phyloP scores from a whole-genome alignment of 2,113 vertebrate genomes.

The Asarcornis scutulata region DNA sequence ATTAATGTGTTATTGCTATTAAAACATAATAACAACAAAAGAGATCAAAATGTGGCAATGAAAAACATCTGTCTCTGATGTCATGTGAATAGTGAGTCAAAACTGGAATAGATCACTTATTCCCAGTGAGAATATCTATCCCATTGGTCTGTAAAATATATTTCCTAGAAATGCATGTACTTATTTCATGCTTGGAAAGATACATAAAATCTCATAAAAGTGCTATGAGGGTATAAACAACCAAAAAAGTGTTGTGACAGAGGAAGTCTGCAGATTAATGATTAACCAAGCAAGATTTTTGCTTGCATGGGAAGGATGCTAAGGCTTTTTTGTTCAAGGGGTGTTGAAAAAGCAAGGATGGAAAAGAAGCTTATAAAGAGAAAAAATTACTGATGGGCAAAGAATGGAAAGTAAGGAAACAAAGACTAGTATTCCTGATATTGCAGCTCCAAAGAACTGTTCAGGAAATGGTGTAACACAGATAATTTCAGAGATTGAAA shows the following conservation, averaged over 20 bases:
- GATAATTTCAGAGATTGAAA: not conserved
- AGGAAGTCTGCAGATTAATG: conserved; percentile 51
- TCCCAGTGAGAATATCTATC: not conserved
- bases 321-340: not conserved
- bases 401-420: not conserved
- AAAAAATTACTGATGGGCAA: conserved; percentile 1
- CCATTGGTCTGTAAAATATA: conserved; percentile 29
- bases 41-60: not conserved
- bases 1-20: not conserved
- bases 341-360: not conserved
- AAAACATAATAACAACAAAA: not conserved
- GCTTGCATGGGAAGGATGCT: conserved; percentile 19
- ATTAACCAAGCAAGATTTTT: conserved; percentile 64
- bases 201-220: conserved; percentile 46
- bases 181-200: conserved; percentile 67
- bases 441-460: not conserved
- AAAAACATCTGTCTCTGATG: not conserved
- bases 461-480: not conserved
- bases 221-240: conserved; percentile 18
- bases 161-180: conserved; percentile 37
- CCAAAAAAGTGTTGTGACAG: conserved; percentile 19
- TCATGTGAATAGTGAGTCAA: not conserved
- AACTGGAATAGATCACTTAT: not conserved
- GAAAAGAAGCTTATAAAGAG: conserved; percentile 14
- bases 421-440: not conserved